phyloP scores from a whole-genome alignment of 2,113 vertebrate genomes.

The Cinclus cinclus region DNA sequence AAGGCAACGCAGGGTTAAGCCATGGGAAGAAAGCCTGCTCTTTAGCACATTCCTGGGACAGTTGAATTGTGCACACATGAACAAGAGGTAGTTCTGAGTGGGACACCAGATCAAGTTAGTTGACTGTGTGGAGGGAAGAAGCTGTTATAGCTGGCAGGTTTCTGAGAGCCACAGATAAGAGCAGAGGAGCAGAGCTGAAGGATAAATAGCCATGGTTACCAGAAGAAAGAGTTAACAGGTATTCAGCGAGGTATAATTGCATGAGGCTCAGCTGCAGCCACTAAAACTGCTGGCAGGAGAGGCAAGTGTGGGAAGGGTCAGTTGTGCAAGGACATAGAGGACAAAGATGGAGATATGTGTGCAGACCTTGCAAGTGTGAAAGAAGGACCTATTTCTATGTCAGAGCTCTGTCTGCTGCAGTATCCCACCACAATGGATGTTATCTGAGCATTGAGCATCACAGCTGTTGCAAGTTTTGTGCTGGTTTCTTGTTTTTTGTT shows the following conservation, averaged over 20 bases:
- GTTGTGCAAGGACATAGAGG: not conserved
- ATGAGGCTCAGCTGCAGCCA: not conserved
- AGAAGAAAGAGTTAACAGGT: not conserved
- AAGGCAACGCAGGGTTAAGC: not conserved
- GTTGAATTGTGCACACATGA: not conserved
- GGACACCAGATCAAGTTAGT: not conserved
- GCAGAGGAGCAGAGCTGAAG: not conserved
- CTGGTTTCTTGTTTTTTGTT: not conserved
- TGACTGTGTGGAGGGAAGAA: not conserved
- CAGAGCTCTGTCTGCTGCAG: not conserved
- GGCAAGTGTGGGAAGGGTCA: fast-evolving
- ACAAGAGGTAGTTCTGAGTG: not conserved
- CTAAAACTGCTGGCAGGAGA: not conserved
- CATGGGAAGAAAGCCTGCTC: not conserved
- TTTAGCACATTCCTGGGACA: not conserved
- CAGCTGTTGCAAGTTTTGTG: not conserved
- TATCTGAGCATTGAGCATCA: not conserved
- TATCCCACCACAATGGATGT: not conserved
- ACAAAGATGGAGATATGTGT: not conserved
- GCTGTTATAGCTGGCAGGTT: not conserved
- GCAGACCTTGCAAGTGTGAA: not conserved
- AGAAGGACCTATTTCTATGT: not conserved
- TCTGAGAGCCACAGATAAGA: not conserved
- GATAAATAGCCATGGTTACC: not conserved
- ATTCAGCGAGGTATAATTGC: not conserved